Base-by-base conservation (phyloP, 2,888 invertebrate genomes). In the Lagria hirta region DNA sequence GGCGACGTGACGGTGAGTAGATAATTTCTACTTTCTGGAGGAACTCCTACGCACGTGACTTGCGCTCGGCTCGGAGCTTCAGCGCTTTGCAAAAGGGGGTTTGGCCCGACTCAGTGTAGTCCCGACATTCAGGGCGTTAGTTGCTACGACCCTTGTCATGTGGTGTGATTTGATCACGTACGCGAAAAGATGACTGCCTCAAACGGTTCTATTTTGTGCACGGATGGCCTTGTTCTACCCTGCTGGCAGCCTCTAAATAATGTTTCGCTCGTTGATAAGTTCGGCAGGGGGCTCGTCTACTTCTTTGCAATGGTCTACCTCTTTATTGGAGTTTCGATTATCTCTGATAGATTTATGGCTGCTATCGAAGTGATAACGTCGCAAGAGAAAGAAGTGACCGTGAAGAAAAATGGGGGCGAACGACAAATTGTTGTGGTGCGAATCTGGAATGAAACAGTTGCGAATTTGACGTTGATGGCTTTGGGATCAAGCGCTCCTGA, bases 391-490 rank as follows among this genome's bases (percentile, higher is more conserved):
- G 93, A 95, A 71, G 87, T 99, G 63, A 84, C 86, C 61, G 86
- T 99, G 46, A 88, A 90, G 64, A 87, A 89, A 54, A 84, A 88
- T 52, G 89, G 88, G 62, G 91, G 92, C 48, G 90, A 92, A 48
- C 82, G 82, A 7, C 90, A 94, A 65, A 88, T 89, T 57, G 79
- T 98, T 24, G 87, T 86, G 33, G 97, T 99, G 8, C 80, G 97
- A 44, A 89, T 99, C 44, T 99, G 99, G 99, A 99, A 99, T 73
- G 98, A 98, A 71, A 98, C 99, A 2, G 98, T 99, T 24, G 97
- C 97, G 52, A 99, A 99, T 74, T 75, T 99, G 57, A 99, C 98
- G 3, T 78, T 99, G 36, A 99, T 99, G 99, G 99, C 99, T 7
- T 75, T 99, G 38, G 98, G 99, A 2, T 97, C 97, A 12, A 97